Evolutionary conservation across 2,888 invertebrate species (phyloP), one percentile per base, ranked within the genome.

Genomic region (Erebia palarica): DNA sequence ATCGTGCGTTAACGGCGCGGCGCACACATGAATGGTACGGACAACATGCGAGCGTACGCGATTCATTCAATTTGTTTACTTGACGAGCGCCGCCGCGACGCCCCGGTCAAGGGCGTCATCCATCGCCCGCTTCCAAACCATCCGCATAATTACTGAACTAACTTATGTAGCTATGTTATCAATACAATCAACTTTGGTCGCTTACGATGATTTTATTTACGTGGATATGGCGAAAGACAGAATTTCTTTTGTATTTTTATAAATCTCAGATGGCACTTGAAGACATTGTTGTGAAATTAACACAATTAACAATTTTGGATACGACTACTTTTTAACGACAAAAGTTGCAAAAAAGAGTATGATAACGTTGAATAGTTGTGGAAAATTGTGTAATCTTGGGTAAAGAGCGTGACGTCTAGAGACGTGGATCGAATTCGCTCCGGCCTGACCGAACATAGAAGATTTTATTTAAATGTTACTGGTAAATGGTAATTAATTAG

Each of bases 61-160:
- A 85, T 89, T 89, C 92, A 92, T 93, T 92, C 92, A 92, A 92
- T 89, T 89, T 89, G 91, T 90, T 90, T 88, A 91, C 89, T 81
- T 87, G 84, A 80, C 79, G 79, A 84, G 87, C 78, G 83, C 79
- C 83, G 84, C 80, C 82, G 82, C 87, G 86, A 82, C 85, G 85
- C 83, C 80, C 75, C 88, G 89, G 88, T 89, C 91, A 91, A 91
- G 91, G 89, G 84, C 89, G 84, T 69, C 80, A 82, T 91, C 85
- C 92, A 92, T 90, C 84, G 90, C 86, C 81, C 84, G 88, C 82
- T 82, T 77, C 79, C 80, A 76, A 78, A 78, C 79, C 81, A 78
- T 79, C 83, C 77, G 63, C 74, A 73, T 75, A 70, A 74, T 66
- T 63, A 69, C 63, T 63, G 42, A 58, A 51, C 69, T 13, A 58